phyloP scores from a whole-genome alignment of 1,140 invertebrate species.

The Hycleus cichorii region DNA sequence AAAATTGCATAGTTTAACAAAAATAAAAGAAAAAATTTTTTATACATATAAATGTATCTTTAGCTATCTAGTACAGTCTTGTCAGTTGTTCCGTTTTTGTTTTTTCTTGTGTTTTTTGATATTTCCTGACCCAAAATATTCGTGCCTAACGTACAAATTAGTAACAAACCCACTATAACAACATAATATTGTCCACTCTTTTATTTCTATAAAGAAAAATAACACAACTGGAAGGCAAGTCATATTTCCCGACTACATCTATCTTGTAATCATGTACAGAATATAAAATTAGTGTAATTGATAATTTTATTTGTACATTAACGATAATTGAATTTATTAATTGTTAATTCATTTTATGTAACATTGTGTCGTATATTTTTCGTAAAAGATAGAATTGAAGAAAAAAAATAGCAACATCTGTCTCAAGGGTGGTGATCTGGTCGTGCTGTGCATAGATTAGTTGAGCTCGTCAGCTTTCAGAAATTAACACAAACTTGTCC shows the following conservation, averaged over 20 bases:
- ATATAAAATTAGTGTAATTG: conserved; percentile 25
- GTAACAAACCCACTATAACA: conserved; percentile 13
- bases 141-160: conserved; percentile 30
- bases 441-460: conserved; percentile 23
- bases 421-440: conserved; percentile 19
- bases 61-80: no score
- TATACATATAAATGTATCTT: no score
- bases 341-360: conserved; percentile 28
- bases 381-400: conserved; percentile 10
- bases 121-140: conserved; percentile 24
- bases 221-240: conserved; percentile 18
- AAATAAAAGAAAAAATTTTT: conserved; percentile 9
- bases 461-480: conserved; percentile 21
- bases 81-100: conserved; percentile 12
- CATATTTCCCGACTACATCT: conserved; percentile 19
- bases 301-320: conserved; percentile 31
- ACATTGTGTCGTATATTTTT: conserved; percentile 14
- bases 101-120: conserved; percentile 25
- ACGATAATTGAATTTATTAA: conserved; percentile 30
- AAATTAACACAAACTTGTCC: conserved; percentile 28
- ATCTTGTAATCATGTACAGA: conserved; percentile 18
- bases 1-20: conserved; percentile 20
- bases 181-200: conserved; percentile 26
- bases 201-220: conserved; percentile 20
- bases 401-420: not conserved